Evolutionary conservation across 2,888 invertebrate species (phyloP).

Genomic region (Mamestra brassicae): DNA sequence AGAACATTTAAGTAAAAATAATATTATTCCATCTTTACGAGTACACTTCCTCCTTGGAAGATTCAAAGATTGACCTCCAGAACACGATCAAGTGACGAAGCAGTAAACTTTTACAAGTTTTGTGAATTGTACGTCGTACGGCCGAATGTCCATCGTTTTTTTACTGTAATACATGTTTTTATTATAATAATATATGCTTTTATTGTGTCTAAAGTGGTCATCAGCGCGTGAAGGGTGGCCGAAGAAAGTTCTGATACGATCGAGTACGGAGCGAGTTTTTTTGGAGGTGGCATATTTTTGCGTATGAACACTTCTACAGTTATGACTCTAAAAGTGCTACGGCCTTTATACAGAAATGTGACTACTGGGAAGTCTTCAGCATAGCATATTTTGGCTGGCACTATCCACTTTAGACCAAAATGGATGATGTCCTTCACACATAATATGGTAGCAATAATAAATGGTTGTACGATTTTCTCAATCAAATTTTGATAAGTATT

Average conservation of each 20-base stretch:
- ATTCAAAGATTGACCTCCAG: slow-evolving; percentile 60
- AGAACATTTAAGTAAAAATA: slow-evolving; percentile 55
- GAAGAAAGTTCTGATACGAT: slow-evolving; percentile 64
- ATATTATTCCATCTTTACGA: slow-evolving; percentile 56
- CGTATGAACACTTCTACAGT: too few species aligned
- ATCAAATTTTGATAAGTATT: too few species aligned
- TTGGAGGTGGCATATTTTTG: slow-evolving; percentile 46
- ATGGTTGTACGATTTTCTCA: too few species aligned
- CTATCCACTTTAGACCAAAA: too few species aligned
- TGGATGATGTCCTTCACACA: too few species aligned
- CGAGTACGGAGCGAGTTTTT: not conserved
- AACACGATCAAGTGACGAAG: slow-evolving; percentile 47
- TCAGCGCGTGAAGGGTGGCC: slow-evolving; percentile 67
- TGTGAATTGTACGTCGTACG: slow-evolving; percentile 57
- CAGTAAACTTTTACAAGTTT: slow-evolving; percentile 63
- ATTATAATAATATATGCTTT: slow-evolving; percentile 67
- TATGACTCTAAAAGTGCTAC: too few species aligned
- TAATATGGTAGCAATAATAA: too few species aligned
- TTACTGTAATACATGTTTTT: slow-evolving; percentile 66
- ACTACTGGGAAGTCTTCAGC: not conserved
- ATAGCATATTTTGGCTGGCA: too few species aligned
- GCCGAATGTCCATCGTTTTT: slow-evolving; percentile 55
- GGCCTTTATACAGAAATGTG: too few species aligned
- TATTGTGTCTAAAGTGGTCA: slow-evolving; percentile 68
- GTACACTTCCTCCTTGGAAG: slow-evolving; percentile 26